These are phyloP conservation scores for Agrypnus murinus DNA, from an alignment of 2,888 invertebrate genomes.

Conservation along the genomic window DNA sequence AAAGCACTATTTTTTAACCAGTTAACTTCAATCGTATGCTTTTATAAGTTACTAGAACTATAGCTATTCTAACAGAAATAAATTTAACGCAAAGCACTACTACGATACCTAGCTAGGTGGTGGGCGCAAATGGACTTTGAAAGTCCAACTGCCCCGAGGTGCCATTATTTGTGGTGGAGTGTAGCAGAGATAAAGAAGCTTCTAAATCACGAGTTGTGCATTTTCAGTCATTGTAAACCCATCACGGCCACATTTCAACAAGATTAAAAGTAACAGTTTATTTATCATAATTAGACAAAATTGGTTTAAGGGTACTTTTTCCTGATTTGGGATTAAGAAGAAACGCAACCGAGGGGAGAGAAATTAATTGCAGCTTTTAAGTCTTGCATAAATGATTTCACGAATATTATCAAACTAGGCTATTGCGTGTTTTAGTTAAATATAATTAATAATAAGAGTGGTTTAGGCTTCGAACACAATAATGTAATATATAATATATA, in stretches of 20 bases:
- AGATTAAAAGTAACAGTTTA: constrained; percentile 8
- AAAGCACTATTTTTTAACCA: too few relatives aligned
- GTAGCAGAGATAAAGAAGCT: constrained; percentile 55
- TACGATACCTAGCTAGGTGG: constrained; percentile 16
- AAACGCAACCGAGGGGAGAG: too few relatives aligned
- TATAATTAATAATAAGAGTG: constrained; percentile 9
- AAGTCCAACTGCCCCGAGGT: constrained; percentile 57
- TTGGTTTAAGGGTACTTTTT: not conserved
- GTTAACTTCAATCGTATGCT: constrained; percentile 7
- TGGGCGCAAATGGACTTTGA: constrained; percentile 54
- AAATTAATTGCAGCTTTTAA: too few relatives aligned
- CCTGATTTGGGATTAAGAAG: too few relatives aligned
- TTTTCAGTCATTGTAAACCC: constrained; percentile 52
- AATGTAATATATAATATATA: not conserved
- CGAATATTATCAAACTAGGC: not conserved
- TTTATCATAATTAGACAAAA: constrained; percentile 6
- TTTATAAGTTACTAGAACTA: constrained; percentile 13
- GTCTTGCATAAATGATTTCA: not conserved
- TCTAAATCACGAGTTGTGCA: constrained; percentile 54
- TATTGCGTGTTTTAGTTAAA: constrained; percentile 14
- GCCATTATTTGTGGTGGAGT: constrained; percentile 60
- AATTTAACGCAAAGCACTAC: constrained; percentile 22
- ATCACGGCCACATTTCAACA: constrained; percentile 42
- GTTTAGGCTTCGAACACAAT: too few relatives aligned
- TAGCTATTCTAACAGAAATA: constrained; percentile 15